phyloP scores from a whole-genome alignment of 2,797 vertebrate species.

The Characodon lateralis region DNA sequence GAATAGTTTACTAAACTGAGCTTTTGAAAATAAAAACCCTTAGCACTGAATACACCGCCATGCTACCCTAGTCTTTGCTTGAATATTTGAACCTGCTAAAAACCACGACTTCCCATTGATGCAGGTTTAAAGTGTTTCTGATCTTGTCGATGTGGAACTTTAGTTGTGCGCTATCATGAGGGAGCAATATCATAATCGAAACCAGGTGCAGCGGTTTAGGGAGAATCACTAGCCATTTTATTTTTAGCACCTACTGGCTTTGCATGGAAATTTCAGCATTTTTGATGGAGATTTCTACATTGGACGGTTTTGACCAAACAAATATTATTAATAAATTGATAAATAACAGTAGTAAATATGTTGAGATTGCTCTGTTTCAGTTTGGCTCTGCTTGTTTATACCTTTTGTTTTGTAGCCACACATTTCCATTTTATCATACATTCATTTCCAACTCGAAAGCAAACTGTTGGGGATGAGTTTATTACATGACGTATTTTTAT shows the following conservation, averaged over 20 bases:
- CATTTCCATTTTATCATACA: no score
- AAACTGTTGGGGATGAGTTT: background rate
- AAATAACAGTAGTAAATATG: no score
- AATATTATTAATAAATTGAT: no score
- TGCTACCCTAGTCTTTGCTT: background rate
- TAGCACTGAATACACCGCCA: background rate
- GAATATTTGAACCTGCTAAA: background rate
- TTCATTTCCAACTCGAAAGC: no score
- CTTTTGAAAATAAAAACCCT: background rate
- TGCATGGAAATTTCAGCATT: background rate
- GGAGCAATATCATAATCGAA: background rate
- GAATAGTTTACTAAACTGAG: background rate
- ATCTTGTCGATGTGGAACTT: background rate
- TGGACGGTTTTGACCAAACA: background rate
- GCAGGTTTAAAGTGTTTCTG: background rate
- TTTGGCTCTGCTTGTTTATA: no score
- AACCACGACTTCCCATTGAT: background rate
- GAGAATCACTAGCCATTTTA: background rate
- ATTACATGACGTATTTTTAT: background rate
- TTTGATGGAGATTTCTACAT: background rate
- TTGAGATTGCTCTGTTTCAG: no score
- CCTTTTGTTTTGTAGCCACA: no score
- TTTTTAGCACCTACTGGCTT: background rate
- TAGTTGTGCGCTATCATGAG: background rate
- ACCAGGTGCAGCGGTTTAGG: background rate